phyloP scores from a whole-genome alignment of 2,113 vertebrate species.

The Stigmatopora nigra region DNA sequence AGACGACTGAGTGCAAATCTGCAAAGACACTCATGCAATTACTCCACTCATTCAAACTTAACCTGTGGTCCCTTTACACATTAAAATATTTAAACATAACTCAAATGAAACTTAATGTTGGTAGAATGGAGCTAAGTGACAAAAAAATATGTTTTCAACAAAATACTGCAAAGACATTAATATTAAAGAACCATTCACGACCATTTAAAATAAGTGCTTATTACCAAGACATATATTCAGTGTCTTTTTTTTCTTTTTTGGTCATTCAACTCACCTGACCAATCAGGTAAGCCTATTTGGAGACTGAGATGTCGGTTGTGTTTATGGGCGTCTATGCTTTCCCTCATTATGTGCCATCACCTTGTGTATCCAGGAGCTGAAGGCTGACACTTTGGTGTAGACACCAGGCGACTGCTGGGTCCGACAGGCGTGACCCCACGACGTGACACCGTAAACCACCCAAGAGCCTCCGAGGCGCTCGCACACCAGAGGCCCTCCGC shows the following conservation, averaged over 20 bases:
- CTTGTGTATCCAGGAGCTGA: constrained; percentile 86
- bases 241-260: constrained; percentile 1
- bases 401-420: constrained; percentile 88
- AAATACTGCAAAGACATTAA: neutral
- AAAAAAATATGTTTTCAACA: constrained; percentile 9
- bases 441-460: constrained; percentile 91
- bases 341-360: constrained; percentile 62
- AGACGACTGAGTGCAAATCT: constrained; percentile 8
- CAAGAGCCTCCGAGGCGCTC: constrained; percentile 79
- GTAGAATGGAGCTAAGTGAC: constrained; percentile 13
- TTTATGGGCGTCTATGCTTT: constrained; percentile 17
- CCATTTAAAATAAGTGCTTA: constrained; percentile 49
- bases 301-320: neutral
- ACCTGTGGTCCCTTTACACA: constrained; percentile 49
- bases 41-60: constrained; percentile 16
- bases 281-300: constrained; percentile 2
- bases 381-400: constrained; percentile 92
- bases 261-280: constrained; percentile 2
- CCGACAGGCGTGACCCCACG: constrained; percentile 92
- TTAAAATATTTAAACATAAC: constrained; percentile 7
- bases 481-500: constrained; percentile 89
- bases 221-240: constrained; percentile 5
- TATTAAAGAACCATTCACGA: constrained; percentile 11
- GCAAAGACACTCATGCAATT: constrained; percentile 10
- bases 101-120: constrained; percentile 9